Percentiles rank a stretch among this genome's conserved stretches.
These are phyloP conservation scores for Myxocyprinus asiaticus DNA, from an alignment of 2,113 vertebrate genomes.

Conservation along the genomic window DNA sequence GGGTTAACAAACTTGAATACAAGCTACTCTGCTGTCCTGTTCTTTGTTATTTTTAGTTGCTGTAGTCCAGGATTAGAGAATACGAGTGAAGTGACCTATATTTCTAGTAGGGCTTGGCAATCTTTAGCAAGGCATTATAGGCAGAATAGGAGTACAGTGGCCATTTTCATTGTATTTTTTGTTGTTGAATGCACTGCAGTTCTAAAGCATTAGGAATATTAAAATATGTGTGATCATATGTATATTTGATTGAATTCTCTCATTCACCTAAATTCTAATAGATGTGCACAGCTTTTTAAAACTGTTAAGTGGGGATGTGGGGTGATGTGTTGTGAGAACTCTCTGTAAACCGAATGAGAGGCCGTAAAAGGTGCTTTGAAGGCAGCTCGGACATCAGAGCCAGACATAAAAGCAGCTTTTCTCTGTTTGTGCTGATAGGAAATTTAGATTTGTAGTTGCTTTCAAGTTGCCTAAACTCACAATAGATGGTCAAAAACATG, in stretches of 20 bases:
- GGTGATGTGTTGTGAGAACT: not conserved
- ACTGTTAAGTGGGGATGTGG: not conserved
- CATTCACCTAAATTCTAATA: too few species aligned
- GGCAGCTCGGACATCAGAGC: not conserved
- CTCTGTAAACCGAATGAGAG: slow-evolving; percentile 22
- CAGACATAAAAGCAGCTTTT: too few species aligned
- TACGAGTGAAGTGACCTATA: slow-evolving; percentile 46
- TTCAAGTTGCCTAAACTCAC: too few species aligned
- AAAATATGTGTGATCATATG: too few species aligned
- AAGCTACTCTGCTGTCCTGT: not conserved
- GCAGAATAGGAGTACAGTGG: not conserved
- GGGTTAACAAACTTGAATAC: too few species aligned
- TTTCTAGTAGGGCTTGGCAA: slow-evolving; percentile 35
- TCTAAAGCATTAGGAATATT: not conserved
- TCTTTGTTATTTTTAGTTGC: slow-evolving; percentile 35
- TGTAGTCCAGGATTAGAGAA: slow-evolving; percentile 47
- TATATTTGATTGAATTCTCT: too few species aligned
- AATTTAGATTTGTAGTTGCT: too few species aligned
- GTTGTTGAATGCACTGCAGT: not conserved
- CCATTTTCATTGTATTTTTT: not conserved
- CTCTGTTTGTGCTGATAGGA: too few species aligned
- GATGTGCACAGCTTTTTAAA: too few species aligned
- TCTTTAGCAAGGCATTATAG: not conserved
- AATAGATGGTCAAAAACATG: too few species aligned
- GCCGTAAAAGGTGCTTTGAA: slow-evolving; percentile 43